These are phyloP conservation scores for Vicugna pacos DNA, from an alignment of 2,113 vertebrate genomes.

Conservation along the genomic window DNA sequence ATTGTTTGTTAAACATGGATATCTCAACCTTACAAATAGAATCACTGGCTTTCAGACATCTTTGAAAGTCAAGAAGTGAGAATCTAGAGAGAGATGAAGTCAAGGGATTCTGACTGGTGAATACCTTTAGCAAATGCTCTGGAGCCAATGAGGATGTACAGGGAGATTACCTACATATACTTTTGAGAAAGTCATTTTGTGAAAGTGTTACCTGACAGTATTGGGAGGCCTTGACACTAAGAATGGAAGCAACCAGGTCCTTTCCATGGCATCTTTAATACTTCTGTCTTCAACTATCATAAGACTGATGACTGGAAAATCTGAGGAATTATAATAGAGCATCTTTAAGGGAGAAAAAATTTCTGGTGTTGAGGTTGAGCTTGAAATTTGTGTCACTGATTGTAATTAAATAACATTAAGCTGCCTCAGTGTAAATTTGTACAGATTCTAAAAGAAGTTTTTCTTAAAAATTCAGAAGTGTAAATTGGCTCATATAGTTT, in stretches of 20 bases:
- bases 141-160: background rate
- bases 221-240: background rate
- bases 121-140: background rate
- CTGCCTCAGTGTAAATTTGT: background rate
- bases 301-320: background rate
- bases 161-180: background rate
- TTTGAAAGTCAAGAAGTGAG: background rate
- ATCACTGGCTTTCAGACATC: background rate
- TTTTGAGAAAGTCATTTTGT: background rate
- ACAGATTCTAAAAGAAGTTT: background rate
- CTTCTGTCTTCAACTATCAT: background rate
- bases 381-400: slow-evolving; percentile 2
- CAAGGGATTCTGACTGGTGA: background rate
- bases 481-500: background rate
- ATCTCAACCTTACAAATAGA: background rate
- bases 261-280: background rate
- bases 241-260: background rate
- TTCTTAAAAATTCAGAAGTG: background rate
- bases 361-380: background rate
- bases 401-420: slow-evolving; percentile 38
- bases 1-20: background rate
- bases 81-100: background rate
- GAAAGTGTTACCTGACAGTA: background rate
- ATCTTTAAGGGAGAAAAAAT: background rate
- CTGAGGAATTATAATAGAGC: background rate